Evolutionary conservation across 2,888 invertebrate genomes (phyloP).

Genomic region (Sialis fuliginosa): DNA sequence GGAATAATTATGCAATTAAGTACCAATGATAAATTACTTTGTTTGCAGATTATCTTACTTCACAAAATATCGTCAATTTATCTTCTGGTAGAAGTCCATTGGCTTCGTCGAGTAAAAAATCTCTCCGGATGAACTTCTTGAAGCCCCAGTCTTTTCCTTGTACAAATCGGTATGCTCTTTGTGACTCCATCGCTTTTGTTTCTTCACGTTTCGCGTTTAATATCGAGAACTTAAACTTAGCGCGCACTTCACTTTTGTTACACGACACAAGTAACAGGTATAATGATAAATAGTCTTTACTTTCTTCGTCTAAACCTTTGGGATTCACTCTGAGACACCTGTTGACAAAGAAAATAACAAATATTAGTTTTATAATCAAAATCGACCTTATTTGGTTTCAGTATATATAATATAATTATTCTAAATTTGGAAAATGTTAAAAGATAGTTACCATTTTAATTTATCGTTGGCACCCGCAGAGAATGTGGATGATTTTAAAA

Average conservation of each 20-base stretch:
- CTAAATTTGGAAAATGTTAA: too few species aligned
- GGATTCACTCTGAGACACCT: conserved; percentile 99
- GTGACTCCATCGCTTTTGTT: conserved; percentile 98
- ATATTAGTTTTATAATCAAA: background rate
- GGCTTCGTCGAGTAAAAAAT: conserved; percentile 96
- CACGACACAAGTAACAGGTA: conserved; percentile 98
- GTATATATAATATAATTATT: too few species aligned
- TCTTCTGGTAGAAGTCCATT: conserved; percentile 98
- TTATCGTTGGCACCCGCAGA: conserved; percentile 99
- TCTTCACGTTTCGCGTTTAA: conserved; percentile 99
- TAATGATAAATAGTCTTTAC: conserved; percentile 98
- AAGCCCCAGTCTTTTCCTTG: conserved; percentile 99
- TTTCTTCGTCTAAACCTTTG: conserved; percentile 99
- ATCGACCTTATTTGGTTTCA: too few species aligned
- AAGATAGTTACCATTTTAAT: conserved; percentile 73
- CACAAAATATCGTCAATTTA: conserved; percentile 98
- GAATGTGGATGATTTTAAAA: conserved; percentile 98
- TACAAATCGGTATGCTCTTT: conserved; percentile 95
- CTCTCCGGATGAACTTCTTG: conserved; percentile 98
- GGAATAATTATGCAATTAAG: conserved; percentile 9
- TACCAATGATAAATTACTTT: background rate
- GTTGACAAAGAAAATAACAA: conserved; percentile 11
- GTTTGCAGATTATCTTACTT: conserved; percentile 40
- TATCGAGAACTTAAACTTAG: conserved; percentile 99
- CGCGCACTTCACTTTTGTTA: conserved; percentile 99